Evolutionary conservation across 2,888 invertebrate species (phyloP).

Genomic region (Eugnorisma glareosa): DNA sequence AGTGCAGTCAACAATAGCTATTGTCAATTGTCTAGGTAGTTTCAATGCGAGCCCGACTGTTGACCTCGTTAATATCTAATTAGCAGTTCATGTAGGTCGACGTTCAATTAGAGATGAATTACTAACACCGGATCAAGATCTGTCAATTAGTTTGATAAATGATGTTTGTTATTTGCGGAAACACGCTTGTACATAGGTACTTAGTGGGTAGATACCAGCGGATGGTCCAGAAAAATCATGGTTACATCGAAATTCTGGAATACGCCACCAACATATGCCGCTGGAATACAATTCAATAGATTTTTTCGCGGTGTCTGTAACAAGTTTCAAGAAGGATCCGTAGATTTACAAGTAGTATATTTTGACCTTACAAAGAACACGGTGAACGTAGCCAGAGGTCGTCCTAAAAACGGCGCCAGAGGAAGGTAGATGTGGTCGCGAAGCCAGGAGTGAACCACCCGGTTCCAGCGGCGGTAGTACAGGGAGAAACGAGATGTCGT

Average conservation of each 20-base stretch:
- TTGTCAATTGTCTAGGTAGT: slow-evolving; percentile 56
- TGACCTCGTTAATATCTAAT: slow-evolving; percentile 66
- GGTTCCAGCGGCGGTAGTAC: slow-evolving; percentile 98
- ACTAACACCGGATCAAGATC: slow-evolving; percentile 53
- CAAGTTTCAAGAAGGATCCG: background rate
- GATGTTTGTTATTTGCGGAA: slow-evolving; percentile 23
- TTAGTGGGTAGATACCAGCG: background rate
- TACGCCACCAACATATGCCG: background rate
- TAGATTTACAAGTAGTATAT: background rate
- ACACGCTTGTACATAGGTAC: background rate
- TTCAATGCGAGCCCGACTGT: slow-evolving; percentile 36
- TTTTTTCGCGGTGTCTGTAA: background rate
- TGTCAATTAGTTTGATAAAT: slow-evolving; percentile 55
- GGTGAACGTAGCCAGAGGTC: slow-evolving; percentile 75
- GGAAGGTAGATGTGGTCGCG: slow-evolving; percentile 97
- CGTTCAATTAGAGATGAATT: slow-evolving; percentile 61
- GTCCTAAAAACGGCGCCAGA: slow-evolving; percentile 81
- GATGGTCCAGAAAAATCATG: background rate
- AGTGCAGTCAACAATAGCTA: slow-evolving; percentile 46
- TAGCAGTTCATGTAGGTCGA: slow-evolving; percentile 57
- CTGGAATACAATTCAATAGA: background rate
- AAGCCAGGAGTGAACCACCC: slow-evolving; percentile 98
- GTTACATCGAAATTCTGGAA: background rate
- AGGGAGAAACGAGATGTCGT: slow-evolving; percentile 94
- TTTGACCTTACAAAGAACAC: slow-evolving; percentile 83